A percentile compares a stretch with the other conserved stretches of the same genome.
Evolutionary conservation across 2,113 vertebrate species (phyloP).

Genomic region (Hirundichthys speculiger): DNA sequence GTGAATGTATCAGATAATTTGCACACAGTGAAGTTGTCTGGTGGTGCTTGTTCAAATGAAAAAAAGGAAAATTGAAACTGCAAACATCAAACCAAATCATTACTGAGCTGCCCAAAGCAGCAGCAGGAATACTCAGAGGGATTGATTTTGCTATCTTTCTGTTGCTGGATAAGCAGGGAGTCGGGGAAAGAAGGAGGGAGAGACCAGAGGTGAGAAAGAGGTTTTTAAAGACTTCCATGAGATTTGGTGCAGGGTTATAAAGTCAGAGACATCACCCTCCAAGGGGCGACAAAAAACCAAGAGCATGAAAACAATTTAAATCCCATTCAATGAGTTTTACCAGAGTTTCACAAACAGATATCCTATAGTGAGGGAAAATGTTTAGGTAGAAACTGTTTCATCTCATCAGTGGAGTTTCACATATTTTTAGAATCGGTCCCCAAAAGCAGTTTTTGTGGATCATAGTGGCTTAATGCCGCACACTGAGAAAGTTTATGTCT

Average conservation of each 20-base stretch:
- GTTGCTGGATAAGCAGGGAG: constrained; percentile 33
- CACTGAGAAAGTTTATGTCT: neutral
- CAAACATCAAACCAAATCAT: constrained; percentile 46
- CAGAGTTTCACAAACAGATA: too few species aligned
- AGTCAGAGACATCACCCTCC: constrained; percentile 12
- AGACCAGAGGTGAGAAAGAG: constrained; percentile 4
- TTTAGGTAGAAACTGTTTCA: neutral
- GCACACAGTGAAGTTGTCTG: neutral
- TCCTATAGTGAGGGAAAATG: too few species aligned
- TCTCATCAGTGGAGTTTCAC: too few species aligned
- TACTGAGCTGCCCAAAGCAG: constrained; percentile 44
- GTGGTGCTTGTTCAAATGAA: constrained; percentile 2
- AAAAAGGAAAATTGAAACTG: constrained; percentile 8
- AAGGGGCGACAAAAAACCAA: too few species aligned
- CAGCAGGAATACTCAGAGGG: constrained; percentile 31
- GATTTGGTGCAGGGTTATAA: constrained; percentile 22
- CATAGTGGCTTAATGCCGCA: neutral
- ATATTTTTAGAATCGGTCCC: neutral
- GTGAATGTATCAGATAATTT: constrained; percentile 17
- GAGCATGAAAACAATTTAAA: too few species aligned
- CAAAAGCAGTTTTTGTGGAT: neutral
- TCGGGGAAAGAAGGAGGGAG: neutral
- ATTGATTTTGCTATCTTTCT: constrained; percentile 48
- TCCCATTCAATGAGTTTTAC: too few species aligned
- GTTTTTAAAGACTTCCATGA: constrained; percentile 25